Conservation (phyloP, 2,888 invertebrate genomes). For the Ephialtes manifestator region DNA sequence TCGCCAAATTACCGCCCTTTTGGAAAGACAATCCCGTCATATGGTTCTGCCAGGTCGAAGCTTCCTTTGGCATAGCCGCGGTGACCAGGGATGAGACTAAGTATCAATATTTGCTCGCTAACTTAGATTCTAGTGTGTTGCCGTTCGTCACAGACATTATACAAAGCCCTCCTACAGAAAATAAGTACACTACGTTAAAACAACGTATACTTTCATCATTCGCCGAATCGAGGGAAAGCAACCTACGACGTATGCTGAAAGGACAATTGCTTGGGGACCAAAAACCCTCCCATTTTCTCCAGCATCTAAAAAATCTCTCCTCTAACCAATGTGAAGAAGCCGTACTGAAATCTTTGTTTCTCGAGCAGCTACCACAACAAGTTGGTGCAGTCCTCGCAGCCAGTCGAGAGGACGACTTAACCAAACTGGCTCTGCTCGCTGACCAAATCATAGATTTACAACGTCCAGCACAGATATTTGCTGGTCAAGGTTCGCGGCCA, state of each 20-base stretch:
- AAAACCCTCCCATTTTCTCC: conserved; percentile 48
- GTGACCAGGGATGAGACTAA: conserved; percentile 33
- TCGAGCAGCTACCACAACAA: conserved; percentile 26
- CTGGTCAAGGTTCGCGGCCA: too few species aligned
- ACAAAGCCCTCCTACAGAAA: conserved; percentile 5
- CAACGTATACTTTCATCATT: not conserved
- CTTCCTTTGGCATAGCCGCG: conserved; percentile 24
- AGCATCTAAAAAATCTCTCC: conserved; percentile 28
- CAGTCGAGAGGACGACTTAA: conserved; percentile 5
- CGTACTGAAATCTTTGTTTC: conserved; percentile 24
- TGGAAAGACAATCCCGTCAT: conserved; percentile 7
- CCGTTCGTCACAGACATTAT: conserved; percentile 48
- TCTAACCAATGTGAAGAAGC: conserved; percentile 12
- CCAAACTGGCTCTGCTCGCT: not conserved
- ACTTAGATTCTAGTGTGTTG: conserved; percentile 21
- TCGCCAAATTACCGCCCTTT: conserved; percentile 40
- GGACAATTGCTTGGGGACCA: conserved; percentile 34
- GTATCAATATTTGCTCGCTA: conserved; percentile 42
- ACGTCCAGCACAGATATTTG: too few species aligned
- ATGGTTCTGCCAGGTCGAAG: conserved; percentile 36
- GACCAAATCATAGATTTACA: too few species aligned
- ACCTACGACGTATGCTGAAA: conserved; percentile 36
- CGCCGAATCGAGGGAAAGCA: conserved; percentile 8
- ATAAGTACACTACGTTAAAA: conserved; percentile 20
- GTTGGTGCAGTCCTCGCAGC: conserved; percentile 17